A percentile compares a stretch with the other conserved stretches of the same genome.
phyloP scores from a whole-genome alignment of 2,888 invertebrate genomes.

The Alloplasta piceator region DNA sequence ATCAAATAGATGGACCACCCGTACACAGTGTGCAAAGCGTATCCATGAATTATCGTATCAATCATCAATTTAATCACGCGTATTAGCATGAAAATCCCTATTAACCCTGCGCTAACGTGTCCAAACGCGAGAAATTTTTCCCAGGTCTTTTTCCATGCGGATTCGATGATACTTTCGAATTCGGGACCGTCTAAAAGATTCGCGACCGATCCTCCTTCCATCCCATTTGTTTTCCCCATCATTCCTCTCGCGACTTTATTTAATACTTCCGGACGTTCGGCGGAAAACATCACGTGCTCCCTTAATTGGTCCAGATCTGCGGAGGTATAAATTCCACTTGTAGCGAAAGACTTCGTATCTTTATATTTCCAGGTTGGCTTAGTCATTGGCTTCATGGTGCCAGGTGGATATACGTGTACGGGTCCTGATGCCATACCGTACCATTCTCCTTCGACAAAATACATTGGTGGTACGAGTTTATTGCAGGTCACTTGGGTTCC shows the following conservation, averaged over 20 bases:
- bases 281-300: constrained; percentile 61
- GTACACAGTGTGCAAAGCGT: constrained; percentile 4
- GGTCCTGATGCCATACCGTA: constrained; percentile 56
- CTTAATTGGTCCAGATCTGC: constrained; percentile 49
- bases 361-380: constrained; percentile 63
- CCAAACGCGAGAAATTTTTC: constrained; percentile 48
- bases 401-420: constrained; percentile 35
- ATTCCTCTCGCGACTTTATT: constrained; percentile 54
- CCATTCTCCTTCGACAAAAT: constrained; percentile 54
- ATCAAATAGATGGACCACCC: constrained; percentile 28
- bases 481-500: neutral
- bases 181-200: constrained; percentile 44
- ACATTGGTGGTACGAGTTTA: too few species aligned
- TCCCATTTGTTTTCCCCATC: neutral
- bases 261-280: constrained; percentile 45
- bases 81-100: constrained; percentile 37
- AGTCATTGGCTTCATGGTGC: constrained; percentile 47
- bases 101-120: constrained; percentile 53
- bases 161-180: constrained; percentile 35
- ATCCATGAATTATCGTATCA: constrained; percentile 43
- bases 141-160: constrained; percentile 51
- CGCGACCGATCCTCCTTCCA: constrained; percentile 4
- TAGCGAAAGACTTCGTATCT: constrained; percentile 53
- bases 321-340: constrained; percentile 60
- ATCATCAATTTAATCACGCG: constrained; percentile 33